Evolutionary conservation across 2,888 invertebrate genomes (phyloP).

Genomic region (Onthophagus sagittarius): DNA sequence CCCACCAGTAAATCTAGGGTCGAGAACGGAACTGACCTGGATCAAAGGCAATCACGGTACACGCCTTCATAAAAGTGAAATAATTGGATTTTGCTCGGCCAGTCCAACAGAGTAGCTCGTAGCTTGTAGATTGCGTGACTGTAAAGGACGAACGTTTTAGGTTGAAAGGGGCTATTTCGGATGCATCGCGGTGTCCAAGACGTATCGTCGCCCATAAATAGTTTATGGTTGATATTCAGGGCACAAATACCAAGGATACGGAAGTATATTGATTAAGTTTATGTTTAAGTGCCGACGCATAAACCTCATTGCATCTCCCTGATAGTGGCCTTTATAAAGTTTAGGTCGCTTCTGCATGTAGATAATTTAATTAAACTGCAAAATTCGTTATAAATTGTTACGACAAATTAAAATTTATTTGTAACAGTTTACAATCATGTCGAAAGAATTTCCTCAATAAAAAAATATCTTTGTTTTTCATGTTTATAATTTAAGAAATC

Average conservation of each 20-base stretch:
- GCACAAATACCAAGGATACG: neutral
- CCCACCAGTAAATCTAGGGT: neutral
- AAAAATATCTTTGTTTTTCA: neutral
- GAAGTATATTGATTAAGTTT: neutral
- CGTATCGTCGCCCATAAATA: neutral
- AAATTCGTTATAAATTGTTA: neutral
- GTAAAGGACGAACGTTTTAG: neutral
- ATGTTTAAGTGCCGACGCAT: neutral
- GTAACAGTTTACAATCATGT: neutral
- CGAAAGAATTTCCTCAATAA: neutral
- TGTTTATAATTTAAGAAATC: neutral
- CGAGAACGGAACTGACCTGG: neutral
- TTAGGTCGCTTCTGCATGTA: neutral
- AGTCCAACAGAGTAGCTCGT: neutral
- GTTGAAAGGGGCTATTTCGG: neutral
- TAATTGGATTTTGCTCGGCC: neutral
- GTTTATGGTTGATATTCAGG: neutral
- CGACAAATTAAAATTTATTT: neutral
- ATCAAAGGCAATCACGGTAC: neutral
- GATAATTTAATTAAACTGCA: neutral
- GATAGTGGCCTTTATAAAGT: neutral
- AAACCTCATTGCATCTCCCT: neutral
- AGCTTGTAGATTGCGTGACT: neutral
- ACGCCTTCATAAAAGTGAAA: neutral
- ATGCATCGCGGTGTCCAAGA: neutral